phyloP scores from a whole-genome alignment of 2,797 vertebrate species.

The Lepilemur septentrionalis region DNA sequence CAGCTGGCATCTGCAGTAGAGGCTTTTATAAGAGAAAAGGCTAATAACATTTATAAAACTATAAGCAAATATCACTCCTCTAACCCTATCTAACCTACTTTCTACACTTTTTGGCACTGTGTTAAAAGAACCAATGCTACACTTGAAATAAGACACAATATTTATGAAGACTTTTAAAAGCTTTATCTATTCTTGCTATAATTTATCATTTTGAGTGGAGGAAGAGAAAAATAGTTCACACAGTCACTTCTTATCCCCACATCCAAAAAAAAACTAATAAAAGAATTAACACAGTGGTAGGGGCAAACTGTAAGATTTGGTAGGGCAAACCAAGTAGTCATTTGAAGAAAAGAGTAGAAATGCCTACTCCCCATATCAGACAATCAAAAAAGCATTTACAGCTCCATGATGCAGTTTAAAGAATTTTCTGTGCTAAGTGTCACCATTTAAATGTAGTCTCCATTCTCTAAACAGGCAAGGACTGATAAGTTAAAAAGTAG shows the following conservation, averaged over 20 bases:
- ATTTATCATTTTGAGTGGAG: not conserved
- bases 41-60: slow-evolving; percentile 19
- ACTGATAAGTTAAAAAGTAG: slow-evolving; percentile 4
- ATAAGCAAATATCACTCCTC: slow-evolving; percentile 12
- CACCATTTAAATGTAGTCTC: slow-evolving; percentile 34
- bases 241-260: not conserved
- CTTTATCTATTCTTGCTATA: not conserved
- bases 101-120: not conserved
- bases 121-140: slow-evolving; percentile 4
- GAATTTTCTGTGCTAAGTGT: not conserved
- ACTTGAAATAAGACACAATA: slow-evolving; percentile 18
- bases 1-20: not conserved
- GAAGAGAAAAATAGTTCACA: not conserved
- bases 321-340: not conserved
- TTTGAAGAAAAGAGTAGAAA: not conserved
- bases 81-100: slow-evolving; percentile 22
- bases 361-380: not conserved
- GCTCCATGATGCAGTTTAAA: not conserved
- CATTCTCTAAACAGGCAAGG: slow-evolving; percentile 14
- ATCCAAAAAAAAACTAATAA: not conserved
- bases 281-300: not conserved
- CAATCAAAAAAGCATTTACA: not conserved
- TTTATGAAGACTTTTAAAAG: slow-evolving; percentile 47
- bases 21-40: slow-evolving; percentile 17
- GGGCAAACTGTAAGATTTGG: not conserved